phyloP scores from a whole-genome alignment of 30 jellyfish, hydroid and myxozoan genomes.

The Mastigias papua region DNA sequence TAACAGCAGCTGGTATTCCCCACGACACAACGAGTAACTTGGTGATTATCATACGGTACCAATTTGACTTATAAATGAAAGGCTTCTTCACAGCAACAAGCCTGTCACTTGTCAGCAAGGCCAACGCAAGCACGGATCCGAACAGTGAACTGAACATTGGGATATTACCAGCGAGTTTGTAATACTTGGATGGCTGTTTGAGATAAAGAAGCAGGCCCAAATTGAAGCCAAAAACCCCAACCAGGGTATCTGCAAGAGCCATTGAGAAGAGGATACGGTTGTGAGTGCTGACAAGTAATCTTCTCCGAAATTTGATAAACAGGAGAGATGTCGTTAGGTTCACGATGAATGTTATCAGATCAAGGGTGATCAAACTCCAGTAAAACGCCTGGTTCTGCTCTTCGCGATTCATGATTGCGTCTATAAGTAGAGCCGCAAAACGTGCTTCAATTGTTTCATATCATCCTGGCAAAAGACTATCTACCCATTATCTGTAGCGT shows the following conservation, averaged over 20 bases:
- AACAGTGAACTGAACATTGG: constrained; percentile 73
- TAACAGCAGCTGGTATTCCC: constrained; percentile 37
- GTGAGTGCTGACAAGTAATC: constrained; percentile 47
- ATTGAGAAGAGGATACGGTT: constrained; percentile 71
- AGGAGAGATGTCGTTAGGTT: constrained; percentile 32
- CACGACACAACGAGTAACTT: constrained; percentile 19
- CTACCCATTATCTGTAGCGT: not conserved
- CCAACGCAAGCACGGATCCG: constrained; percentile 49
- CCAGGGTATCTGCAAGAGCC: constrained; percentile 72
- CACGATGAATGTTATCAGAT: constrained; percentile 30
- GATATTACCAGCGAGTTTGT: constrained; percentile 65
- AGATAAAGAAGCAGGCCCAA: constrained; percentile 50
- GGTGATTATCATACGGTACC: constrained; percentile 44
- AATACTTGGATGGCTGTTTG: constrained; percentile 20
- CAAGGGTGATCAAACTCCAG: constrained; percentile 56
- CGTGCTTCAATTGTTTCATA: not conserved
- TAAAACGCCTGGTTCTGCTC: constrained; percentile 39
- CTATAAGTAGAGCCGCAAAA: not conserved
- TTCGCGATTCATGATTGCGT: constrained; percentile 17
- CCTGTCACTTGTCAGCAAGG: constrained; percentile 53
- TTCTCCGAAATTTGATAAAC: constrained; percentile 51
- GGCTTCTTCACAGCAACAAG: constrained; percentile 70
- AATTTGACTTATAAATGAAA: constrained; percentile 35
- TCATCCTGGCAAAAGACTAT: not conserved
- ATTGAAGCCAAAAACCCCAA: constrained; percentile 48